Conservation (phyloP, 2,888 invertebrate genomes). For the Abscondita cerata region DNA sequence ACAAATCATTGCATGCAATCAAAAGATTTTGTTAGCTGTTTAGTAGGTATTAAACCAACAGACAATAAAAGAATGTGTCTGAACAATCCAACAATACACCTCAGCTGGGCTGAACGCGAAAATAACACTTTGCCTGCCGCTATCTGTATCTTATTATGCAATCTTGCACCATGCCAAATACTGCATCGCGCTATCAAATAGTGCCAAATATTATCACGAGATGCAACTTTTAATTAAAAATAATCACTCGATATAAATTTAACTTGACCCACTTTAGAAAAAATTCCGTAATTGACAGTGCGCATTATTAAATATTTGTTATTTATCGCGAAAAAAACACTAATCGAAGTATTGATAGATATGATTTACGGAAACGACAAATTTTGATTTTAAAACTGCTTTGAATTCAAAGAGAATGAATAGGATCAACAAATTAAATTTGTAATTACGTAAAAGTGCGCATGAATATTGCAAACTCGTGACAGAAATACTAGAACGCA, state of each 20-base stretch:
- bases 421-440: conserved; percentile 26
- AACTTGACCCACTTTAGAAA: not conserved
- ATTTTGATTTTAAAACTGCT: not conserved
- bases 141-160: conserved; percentile 26
- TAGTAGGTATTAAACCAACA: conserved; percentile 25
- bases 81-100: conserved; percentile 40
- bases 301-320: not conserved
- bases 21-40: conserved; percentile 6
- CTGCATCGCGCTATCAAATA: conserved; percentile 28
- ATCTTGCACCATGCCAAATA: conserved; percentile 32
- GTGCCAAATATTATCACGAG: conserved; percentile 30
- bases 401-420: conserved; percentile 19
- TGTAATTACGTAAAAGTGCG: conserved; percentile 29
- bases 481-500: not conserved
- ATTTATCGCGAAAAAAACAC: too few species aligned
- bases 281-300: not conserved
- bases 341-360: not conserved
- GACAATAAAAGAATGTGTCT: conserved; percentile 39
- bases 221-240: conserved; percentile 27
- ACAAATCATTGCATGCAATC: not conserved
- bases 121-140: conserved; percentile 38
- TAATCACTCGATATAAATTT: conserved; percentile 6
- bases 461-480: conserved; percentile 10
- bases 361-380: not conserved
- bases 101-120: conserved; percentile 42